Evolutionary conservation across 2,888 invertebrate species (phyloP).

Genomic region (Scaptomyza tumidula): DNA sequence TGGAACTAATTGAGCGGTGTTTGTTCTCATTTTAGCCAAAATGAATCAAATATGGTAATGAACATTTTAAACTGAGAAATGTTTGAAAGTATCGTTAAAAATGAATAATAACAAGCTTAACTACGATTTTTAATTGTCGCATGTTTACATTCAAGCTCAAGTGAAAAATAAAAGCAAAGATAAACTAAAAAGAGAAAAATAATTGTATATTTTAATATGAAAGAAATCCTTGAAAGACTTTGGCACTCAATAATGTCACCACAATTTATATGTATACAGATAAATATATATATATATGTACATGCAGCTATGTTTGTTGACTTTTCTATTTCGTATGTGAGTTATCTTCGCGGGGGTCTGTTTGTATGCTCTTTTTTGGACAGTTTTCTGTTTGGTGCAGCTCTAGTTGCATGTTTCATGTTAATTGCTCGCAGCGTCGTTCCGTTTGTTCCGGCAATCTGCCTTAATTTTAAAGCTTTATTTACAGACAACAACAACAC

Average conservation of each 20-base stretch:
- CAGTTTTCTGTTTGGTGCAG: slow-evolving; percentile 35
- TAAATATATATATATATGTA: slow-evolving; percentile 6
- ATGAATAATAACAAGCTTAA: too few relatives aligned
- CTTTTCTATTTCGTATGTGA: not conserved
- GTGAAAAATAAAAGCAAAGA: not conserved
- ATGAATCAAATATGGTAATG: too few relatives aligned
- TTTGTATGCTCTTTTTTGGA: slow-evolving; percentile 51
- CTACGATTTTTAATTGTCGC: too few relatives aligned
- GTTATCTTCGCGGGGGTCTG: slow-evolving; percentile 26
- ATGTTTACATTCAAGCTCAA: too few relatives aligned
- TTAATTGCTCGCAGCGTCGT: slow-evolving; percentile 78
- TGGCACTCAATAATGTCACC: not conserved
- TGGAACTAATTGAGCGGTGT: not conserved
- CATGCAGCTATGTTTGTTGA: not conserved
- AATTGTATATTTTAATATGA: not conserved
- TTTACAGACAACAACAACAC: slow-evolving; percentile 68
- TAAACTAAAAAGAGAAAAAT: not conserved
- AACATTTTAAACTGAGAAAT: too few relatives aligned
- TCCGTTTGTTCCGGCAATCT: slow-evolving; percentile 78
- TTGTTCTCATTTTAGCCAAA: too few relatives aligned
- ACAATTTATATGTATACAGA: slow-evolving; percentile 1
- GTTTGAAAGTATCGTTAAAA: too few relatives aligned
- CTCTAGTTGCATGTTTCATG: slow-evolving; percentile 76
- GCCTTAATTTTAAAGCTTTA: slow-evolving; percentile 80
- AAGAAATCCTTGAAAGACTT: not conserved